These are phyloP conservation scores for Clusia tigrina DNA, from an alignment of 2,888 invertebrate genomes.

Conservation along the genomic window DNA sequence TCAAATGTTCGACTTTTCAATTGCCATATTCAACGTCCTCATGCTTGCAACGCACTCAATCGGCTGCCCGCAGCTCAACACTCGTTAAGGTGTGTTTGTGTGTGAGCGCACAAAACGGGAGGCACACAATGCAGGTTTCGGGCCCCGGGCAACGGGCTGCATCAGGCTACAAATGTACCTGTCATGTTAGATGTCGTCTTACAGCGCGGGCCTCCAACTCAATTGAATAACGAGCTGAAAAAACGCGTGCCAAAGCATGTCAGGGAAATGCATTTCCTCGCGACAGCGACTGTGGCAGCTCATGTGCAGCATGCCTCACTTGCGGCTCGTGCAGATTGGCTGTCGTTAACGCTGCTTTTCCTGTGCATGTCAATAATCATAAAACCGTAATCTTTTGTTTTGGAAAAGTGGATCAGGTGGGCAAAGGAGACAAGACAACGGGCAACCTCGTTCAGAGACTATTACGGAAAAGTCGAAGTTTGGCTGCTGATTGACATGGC, in stretches of 20 bases:
- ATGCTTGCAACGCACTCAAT: too few species aligned
- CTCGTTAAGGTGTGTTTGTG: slow-evolving; percentile 11
- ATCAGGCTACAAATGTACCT: slow-evolving; percentile 19
- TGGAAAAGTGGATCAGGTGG: slow-evolving; percentile 14
- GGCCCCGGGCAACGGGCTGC: neutral
- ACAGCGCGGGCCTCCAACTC: slow-evolving; percentile 32
- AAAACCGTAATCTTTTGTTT: slow-evolving; percentile 16
- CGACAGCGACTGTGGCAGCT: slow-evolving; percentile 2
- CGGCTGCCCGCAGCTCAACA: slow-evolving; percentile 15
- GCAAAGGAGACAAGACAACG: neutral
- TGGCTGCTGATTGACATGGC: too few species aligned
- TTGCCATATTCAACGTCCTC: neutral
- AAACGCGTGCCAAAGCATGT: neutral
- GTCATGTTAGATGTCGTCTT: slow-evolving; percentile 41
- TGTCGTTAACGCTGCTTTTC: neutral
- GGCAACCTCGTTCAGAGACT: too few species aligned
- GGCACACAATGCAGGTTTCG: neutral
- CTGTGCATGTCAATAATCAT: slow-evolving; percentile 13
- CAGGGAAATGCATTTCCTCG: slow-evolving; percentile 4
- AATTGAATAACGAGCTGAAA: slow-evolving; percentile 26
- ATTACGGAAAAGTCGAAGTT: too few species aligned
- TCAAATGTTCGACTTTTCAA: neutral
- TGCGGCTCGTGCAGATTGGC: neutral
- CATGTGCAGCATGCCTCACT: too few species aligned
- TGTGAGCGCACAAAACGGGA: neutral